phyloP scores from a whole-genome alignment of 2,888 invertebrate species.

The Andrena bicolor region DNA sequence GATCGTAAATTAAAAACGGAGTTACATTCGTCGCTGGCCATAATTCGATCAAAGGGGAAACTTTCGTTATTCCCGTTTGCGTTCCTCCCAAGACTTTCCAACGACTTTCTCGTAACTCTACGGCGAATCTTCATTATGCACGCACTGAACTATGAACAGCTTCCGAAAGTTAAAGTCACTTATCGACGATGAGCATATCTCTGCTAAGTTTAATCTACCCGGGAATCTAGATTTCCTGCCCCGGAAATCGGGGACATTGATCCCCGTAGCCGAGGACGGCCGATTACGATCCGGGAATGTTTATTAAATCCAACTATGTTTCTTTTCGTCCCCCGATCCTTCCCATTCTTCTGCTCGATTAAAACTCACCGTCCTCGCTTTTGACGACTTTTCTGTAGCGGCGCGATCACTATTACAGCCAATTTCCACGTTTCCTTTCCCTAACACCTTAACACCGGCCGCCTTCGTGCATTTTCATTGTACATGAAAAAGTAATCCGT shows the following conservation, averaged over 20 bases:
- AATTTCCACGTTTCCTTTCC: neutral
- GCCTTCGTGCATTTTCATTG: too few relatives aligned
- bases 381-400: slow-evolving; percentile 2
- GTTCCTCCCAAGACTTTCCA: slow-evolving; percentile 48
- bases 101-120: slow-evolving; percentile 61
- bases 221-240: slow-evolving; percentile 68
- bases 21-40: slow-evolving; percentile 33
- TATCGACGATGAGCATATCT: slow-evolving; percentile 72
- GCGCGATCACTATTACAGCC: neutral
- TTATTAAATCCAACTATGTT: slow-evolving; percentile 73
- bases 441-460: neutral
- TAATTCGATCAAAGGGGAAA: slow-evolving; percentile 59
- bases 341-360: slow-evolving; percentile 59
- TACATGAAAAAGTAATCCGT: too few relatives aligned
- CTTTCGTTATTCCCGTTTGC: slow-evolving; percentile 52
- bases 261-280: slow-evolving; percentile 56
- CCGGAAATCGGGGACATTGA: slow-evolving; percentile 65
- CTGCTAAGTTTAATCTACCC: slow-evolving; percentile 70
- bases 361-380: slow-evolving; percentile 48
- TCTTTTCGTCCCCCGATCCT: slow-evolving; percentile 57
- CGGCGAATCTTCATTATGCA: slow-evolving; percentile 70
- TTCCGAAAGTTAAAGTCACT: slow-evolving; percentile 72
- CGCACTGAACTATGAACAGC: slow-evolving; percentile 72
- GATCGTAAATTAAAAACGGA: slow-evolving; percentile 27
- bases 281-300: slow-evolving; percentile 72